These are phyloP conservation scores for Odontomachus brunneus DNA, from an alignment of 1,140 invertebrate species.

Conservation along the genomic window DNA sequence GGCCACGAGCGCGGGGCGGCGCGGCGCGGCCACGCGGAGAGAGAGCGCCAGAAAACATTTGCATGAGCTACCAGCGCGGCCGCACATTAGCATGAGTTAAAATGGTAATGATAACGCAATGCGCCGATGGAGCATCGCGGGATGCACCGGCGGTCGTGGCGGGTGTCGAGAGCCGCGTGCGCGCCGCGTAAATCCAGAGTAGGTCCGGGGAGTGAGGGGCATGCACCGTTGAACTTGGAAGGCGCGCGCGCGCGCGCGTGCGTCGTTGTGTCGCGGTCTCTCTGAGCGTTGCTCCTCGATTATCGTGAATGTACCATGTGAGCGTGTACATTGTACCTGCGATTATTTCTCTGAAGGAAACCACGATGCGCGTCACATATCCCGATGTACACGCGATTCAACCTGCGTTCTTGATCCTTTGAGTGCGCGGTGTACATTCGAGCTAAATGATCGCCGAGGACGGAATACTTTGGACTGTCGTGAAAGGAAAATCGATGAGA, in stretches of 20 bases:
- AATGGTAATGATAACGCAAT: constrained; percentile 74
- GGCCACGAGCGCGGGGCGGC: constrained; percentile 66
- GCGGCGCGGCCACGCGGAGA: constrained; percentile 15
- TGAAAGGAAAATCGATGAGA: too few relatives aligned
- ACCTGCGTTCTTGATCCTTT: too few relatives aligned
- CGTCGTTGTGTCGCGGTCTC: neutral
- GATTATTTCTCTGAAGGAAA: too few relatives aligned
- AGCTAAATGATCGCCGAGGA: too few relatives aligned
- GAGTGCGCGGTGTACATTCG: too few relatives aligned
- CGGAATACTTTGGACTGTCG: too few relatives aligned
- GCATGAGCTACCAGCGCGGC: constrained; percentile 69
- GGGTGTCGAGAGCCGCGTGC: constrained; percentile 53
- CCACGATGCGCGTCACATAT: too few relatives aligned
- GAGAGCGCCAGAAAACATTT: constrained; percentile 68
- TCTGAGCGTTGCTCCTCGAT: neutral
- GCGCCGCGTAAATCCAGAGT: constrained; percentile 21
- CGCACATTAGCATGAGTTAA: constrained; percentile 70
- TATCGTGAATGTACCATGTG: neutral
- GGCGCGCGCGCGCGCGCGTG: too few relatives aligned
- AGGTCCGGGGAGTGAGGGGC: neutral
- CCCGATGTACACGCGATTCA: neutral
- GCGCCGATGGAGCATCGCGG: constrained; percentile 55
- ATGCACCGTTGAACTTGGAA: too few relatives aligned
- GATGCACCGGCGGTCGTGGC: constrained; percentile 29
- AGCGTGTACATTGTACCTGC: neutral